Evolutionary conservation across 1,140 invertebrate genomes (phyloP).

Genomic region (Varroa destructor): DNA sequence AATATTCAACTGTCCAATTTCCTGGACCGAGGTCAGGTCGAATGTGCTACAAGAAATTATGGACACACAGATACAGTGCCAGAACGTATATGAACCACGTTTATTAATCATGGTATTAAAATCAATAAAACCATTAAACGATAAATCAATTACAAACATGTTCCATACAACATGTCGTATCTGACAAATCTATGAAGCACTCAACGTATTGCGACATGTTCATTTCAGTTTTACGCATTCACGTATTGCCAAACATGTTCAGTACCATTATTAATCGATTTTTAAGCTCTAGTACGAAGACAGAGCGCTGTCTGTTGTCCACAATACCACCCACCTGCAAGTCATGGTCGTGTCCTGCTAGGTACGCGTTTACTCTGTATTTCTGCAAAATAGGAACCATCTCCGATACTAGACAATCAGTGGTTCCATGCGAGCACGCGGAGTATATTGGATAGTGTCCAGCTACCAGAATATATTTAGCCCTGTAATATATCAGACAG

Average conservation of each 20-base stretch:
- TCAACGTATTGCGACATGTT: no score
- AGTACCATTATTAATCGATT: conserved; percentile 2
- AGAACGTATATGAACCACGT: neutral
- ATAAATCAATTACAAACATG: neutral
- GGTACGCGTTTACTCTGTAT: conserved; percentile 43
- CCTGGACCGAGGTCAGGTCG: conserved; percentile 36
- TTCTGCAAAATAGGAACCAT: conserved; percentile 43
- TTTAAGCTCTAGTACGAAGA: neutral
- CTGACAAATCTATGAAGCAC: no score
- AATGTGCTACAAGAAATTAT: conserved; percentile 35
- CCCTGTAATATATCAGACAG: conserved; percentile 38
- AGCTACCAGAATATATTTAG: conserved; percentile 45
- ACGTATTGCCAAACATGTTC: neutral
- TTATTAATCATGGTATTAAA: no score
- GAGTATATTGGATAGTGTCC: conserved; percentile 48
- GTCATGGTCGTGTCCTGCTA: conserved; percentile 46
- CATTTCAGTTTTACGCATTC: neutral
- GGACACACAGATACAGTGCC: neutral
- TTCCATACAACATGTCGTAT: no score
- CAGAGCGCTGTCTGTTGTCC: neutral
- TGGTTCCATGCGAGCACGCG: conserved; percentile 43
- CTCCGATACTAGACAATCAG: conserved; percentile 40
- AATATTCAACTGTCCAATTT: conserved; percentile 39
- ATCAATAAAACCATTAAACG: no score
- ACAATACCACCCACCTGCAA: conserved; percentile 38